Evolutionary conservation across 2,797 vertebrate species (phyloP), one percentile per base, ranked within the genome.

Genomic region (Microchirus variegatus): DNA sequence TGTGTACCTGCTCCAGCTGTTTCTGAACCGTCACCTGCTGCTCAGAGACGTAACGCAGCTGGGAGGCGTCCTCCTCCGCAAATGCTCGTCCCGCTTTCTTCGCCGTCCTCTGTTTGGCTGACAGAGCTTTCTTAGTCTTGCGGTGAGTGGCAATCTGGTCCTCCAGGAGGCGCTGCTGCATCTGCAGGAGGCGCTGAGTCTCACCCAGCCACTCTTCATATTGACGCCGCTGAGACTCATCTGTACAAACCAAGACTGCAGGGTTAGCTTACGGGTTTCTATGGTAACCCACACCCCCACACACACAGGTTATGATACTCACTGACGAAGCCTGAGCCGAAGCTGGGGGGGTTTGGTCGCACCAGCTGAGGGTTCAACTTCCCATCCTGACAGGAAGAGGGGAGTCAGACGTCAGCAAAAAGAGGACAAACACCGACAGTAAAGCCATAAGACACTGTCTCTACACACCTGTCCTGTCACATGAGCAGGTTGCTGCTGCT

Each of bases 171-270:
- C 95, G 96, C 88, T 99, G 97, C 26, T 99, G 98, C 93, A 99
- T 98, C 79, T 97, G 96, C 64, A 99, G 95, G 35, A 99, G 96
- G 12, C 94, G 95, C 53, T 99, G 97, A 0, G 98, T 99, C 53
- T 99, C 95, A 40, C 95, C 96, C 13, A 99, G 89, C 98, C 98
- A 99, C 52, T 98, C 97, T 77, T 99, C 97, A 0, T 98, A 98
- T 70, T 97, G 95, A 42, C 94, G 93, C 59, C 92, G 94, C 70
- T 98, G 95, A 15, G 94, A 89, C 60, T 98, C 96, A 48, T 97
- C 98, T 94, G 64, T 18, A 10, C 56, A 42, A 36, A 3, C 52
- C n/a, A 54, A 0, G 0, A 18, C 22, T 19, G 2, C 19, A 35
- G 2, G 1, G 14, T 11, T 35, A 44, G 9, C 6, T 9, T 9